Evolutionary conservation across 1,140 invertebrate genomes (phyloP).

Genomic region (Parasteatoda tepidariorum): DNA sequence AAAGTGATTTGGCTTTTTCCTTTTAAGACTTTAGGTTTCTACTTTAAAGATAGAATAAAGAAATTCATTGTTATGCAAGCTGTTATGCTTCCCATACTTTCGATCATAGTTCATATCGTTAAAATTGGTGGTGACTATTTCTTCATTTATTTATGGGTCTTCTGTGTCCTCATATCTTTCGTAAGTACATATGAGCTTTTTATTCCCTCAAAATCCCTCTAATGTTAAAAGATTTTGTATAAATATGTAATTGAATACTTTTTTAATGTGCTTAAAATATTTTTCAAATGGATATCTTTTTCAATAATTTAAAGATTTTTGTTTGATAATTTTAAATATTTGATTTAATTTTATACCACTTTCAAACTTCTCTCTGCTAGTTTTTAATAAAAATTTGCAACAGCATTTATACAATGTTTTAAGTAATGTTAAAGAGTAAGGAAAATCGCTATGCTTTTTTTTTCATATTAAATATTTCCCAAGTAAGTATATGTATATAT

Average conservation of each 20-base stretch:
- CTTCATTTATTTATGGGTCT: slow-evolving; percentile 95
- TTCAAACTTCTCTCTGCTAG: too few species aligned
- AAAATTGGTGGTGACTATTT: slow-evolving; percentile 78
- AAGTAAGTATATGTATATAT: too few species aligned
- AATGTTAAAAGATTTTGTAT: neutral
- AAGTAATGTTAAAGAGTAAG: too few species aligned
- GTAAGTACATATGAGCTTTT: slow-evolving; percentile 65
- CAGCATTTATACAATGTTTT: too few species aligned
- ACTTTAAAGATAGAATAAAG: slow-evolving; percentile 93
- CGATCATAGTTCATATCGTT: slow-evolving; percentile 88
- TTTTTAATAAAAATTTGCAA: too few species aligned
- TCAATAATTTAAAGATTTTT: too few species aligned
- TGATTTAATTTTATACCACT: too few species aligned
- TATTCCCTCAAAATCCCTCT: neutral
- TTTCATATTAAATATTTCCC: too few species aligned
- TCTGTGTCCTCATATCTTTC: slow-evolving; percentile 78
- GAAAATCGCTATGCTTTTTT: too few species aligned
- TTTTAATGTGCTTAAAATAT: too few species aligned
- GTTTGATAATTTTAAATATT: too few species aligned
- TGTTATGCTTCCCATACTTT: slow-evolving; percentile 83
- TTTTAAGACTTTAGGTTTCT: slow-evolving; percentile 87
- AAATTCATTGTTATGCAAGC: slow-evolving; percentile 83
- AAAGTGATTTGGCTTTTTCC: slow-evolving; percentile 63
- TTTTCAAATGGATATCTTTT: too few species aligned
- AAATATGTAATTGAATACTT: neutral